phyloP scores from a whole-genome alignment of 2,888 invertebrate species.

The Tenthredo amoena region DNA sequence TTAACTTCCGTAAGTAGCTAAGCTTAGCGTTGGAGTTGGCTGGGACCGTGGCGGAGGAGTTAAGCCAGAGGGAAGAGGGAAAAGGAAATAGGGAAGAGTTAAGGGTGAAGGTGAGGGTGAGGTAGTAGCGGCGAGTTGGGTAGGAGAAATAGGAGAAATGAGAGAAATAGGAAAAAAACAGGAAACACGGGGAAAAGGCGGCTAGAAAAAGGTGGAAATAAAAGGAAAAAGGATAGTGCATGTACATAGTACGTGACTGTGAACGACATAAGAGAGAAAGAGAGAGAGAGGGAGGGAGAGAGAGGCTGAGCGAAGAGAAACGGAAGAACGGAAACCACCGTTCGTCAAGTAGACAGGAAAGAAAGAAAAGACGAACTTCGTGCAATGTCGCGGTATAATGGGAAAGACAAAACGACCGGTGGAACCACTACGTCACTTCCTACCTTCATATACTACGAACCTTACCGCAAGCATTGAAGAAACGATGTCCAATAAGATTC shows the following conservation, averaged over 20 bases:
- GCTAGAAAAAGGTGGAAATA: not conserved
- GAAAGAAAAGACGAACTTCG: conserved; percentile 31
- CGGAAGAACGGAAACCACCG: conserved; percentile 34
- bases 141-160: not conserved
- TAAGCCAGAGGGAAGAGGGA: not conserved
- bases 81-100: not conserved
- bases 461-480: conserved; percentile 30
- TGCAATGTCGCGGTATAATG: conserved; percentile 46
- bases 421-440: conserved; percentile 8
- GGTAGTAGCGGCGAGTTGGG: not conserved
- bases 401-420: conserved; percentile 33
- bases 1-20: conserved; percentile 47
- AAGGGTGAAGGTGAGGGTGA: not conserved
- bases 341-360: conserved; percentile 47
- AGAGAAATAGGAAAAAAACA: conserved; percentile 2
- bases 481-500: conserved; percentile 41
- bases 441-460: conserved; percentile 10
- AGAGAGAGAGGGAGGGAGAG: not conserved
- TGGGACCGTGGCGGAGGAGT: not conserved
- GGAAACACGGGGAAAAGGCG: not conserved
- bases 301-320: not conserved
- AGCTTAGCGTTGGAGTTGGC: conserved; percentile 43
- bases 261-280: not conserved
- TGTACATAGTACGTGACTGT: not conserved
- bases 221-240: not conserved